Percentiles rank a stretch among this genome's conserved stretches.
Conservation (phyloP, 2,888 invertebrate species). For the Synanthedon myopaeformis region DNA sequence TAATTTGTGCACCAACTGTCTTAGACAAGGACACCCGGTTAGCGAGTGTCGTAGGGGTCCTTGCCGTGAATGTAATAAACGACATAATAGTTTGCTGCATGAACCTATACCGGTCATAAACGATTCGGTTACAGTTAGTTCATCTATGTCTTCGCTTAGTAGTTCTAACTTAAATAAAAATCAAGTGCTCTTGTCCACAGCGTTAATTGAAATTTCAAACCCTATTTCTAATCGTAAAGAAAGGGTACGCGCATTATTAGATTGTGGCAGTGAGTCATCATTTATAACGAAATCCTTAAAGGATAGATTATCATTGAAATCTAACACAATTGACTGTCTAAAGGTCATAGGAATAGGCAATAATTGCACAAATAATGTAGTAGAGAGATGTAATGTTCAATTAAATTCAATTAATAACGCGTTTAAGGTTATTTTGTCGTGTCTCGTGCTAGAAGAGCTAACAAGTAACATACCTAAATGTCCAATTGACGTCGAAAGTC, state of each 20-base stretch:
- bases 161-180: background rate
- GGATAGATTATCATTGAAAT: conserved; percentile 6
- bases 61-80: background rate
- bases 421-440: background rate
- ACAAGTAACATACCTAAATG: conserved; percentile 6
- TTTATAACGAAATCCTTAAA: conserved; percentile 9
- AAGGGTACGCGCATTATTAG: conserved; percentile 9
- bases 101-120: background rate
- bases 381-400: conserved; percentile 2
- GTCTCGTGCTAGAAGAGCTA: conserved; percentile 2
- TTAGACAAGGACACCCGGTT: background rate
- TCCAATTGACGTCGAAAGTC: conserved; percentile 1
- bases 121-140: background rate
- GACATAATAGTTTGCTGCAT: background rate
- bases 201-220: conserved; percentile 10
- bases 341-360: conserved; percentile 9
- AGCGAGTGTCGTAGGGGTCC: background rate
- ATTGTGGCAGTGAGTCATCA: conserved; percentile 12
- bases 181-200: conserved; percentile 9
- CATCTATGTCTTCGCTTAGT: background rate
- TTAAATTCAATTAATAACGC: background rate
- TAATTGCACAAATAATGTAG: background rate
- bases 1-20: conserved; percentile 3
- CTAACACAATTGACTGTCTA: conserved; percentile 5
- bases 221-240: conserved; percentile 4